A percentile compares a stretch with the other conserved stretches of the same genome.
phyloP scores from a whole-genome alignment of 2,888 invertebrate species.

The Drosophila falleni region DNA sequence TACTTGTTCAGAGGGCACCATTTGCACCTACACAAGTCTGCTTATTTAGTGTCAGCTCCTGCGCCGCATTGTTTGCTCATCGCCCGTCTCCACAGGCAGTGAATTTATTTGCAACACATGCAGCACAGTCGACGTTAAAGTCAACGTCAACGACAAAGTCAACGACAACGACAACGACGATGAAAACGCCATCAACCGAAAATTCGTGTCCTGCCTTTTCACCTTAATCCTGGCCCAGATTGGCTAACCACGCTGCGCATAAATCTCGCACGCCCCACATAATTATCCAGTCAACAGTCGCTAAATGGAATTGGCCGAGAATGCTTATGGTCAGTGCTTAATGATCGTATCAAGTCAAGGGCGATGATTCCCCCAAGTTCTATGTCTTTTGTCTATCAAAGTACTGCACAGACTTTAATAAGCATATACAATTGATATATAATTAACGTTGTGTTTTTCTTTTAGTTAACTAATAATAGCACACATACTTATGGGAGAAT shows the following conservation, averaged over 20 bases:
- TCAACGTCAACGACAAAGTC: background rate
- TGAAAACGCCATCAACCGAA: conserved; percentile 41
- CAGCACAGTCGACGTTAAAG: conserved; percentile 37
- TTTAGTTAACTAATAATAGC: background rate
- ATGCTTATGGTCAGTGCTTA: conserved; percentile 33
- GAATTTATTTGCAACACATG: conserved; percentile 75
- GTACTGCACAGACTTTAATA: background rate
- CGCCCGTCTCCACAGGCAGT: conserved; percentile 58
- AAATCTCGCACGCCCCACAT: conserved; percentile 76
- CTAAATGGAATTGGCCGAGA: conserved; percentile 47
- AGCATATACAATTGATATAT: background rate
- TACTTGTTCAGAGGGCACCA: conserved; percentile 23
- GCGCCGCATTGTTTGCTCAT: conserved; percentile 58
- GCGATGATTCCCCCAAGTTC: conserved; percentile 5
- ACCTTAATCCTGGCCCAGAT: conserved; percentile 63
- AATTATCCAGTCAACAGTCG: conserved; percentile 78
- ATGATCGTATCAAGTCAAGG: conserved; percentile 22
- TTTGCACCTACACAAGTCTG: conserved; percentile 69
- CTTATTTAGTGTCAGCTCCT: conserved; percentile 63
- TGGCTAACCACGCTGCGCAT: conserved; percentile 41
- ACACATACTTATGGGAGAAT: background rate
- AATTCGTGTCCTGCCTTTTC: conserved; percentile 60
- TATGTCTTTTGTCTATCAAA: background rate
- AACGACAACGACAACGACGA: background rate
- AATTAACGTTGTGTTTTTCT: background rate